Conservation (phyloP, 2,888 invertebrate genomes). For the Nomada hirtipes region DNA sequence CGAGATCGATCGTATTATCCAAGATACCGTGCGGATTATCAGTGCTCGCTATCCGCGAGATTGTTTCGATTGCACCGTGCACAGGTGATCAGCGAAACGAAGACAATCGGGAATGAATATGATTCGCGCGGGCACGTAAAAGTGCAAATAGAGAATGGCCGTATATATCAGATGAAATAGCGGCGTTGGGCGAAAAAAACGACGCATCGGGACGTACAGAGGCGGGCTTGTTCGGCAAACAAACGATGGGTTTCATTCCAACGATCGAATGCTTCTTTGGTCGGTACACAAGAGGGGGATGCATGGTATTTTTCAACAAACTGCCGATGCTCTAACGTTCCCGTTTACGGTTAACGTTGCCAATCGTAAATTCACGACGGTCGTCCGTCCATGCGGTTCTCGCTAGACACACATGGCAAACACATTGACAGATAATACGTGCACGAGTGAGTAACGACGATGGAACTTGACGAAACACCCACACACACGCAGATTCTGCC, state of each 20-base stretch:
- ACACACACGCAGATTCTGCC: conserved; percentile 29
- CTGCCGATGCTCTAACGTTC: conserved; percentile 79
- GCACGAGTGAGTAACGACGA: not conserved
- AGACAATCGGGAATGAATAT: conserved; percentile 22
- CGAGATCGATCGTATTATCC: conserved; percentile 50
- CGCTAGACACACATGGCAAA: not conserved
- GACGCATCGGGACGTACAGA: not conserved
- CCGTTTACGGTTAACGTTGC: conserved; percentile 72
- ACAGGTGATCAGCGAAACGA: conserved; percentile 22
- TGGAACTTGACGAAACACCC: conserved; percentile 32
- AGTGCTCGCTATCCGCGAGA: not conserved
- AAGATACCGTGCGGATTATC: not conserved
- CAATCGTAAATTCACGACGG: conserved; percentile 28
- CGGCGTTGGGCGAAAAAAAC: conserved; percentile 4
- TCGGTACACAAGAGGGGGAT: conserved; percentile 58
- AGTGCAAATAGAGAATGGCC: conserved; percentile 33
- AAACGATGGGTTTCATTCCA: conserved; percentile 63
- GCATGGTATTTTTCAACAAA: conserved; percentile 80
- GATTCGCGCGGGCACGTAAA: conserved; percentile 12
- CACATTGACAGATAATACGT: not conserved
- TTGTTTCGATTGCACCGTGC: not conserved
- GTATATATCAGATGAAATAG: conserved; percentile 34
- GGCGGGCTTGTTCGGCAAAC: conserved; percentile 66
- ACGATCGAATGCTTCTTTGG: conserved; percentile 65
- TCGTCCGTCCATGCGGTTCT: conserved; percentile 3